Evolutionary conservation across 2,113 vertebrate species (phyloP).

Genomic region (Callorhinus ursinus): DNA sequence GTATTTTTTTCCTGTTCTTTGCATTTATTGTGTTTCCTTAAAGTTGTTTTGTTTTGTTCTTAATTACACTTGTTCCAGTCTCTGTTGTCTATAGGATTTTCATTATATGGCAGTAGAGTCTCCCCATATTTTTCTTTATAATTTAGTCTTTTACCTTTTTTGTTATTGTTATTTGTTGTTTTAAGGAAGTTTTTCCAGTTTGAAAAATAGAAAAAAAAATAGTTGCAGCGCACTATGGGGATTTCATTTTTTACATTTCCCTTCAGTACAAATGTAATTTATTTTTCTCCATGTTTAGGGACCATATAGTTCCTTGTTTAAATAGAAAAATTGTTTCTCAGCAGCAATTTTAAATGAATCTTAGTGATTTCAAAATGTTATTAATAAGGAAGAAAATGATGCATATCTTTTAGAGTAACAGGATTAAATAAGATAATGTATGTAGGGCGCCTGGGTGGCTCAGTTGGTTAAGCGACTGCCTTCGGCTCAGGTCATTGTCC

Average conservation of each 20-base stretch:
- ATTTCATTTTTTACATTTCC: neutral
- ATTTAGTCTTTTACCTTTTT: neutral
- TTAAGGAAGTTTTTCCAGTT: neutral
- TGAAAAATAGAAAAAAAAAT: neutral
- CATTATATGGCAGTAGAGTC: neutral
- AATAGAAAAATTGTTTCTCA: neutral
- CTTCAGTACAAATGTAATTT: neutral
- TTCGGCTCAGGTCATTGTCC: too few species aligned
- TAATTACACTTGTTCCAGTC: neutral
- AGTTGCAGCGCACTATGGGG: neutral
- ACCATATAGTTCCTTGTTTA: neutral
- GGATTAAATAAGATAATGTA: neutral
- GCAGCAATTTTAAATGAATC: neutral
- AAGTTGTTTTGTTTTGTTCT: neutral
- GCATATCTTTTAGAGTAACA: neutral
- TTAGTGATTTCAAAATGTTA: neutral
- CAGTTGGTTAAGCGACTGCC: too few species aligned
- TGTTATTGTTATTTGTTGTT: neutral
- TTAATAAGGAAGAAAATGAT: neutral
- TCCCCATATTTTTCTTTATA: neutral
- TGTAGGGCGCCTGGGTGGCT: too few species aligned
- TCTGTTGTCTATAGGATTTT: neutral
- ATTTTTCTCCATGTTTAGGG: neutral
- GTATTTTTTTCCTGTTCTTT: neutral
- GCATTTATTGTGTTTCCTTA: neutral